These are phyloP conservation scores for Galeopsomyia nigrocyanea DNA, from an alignment of 2,888 invertebrate genomes.

Conservation along the genomic window DNA sequence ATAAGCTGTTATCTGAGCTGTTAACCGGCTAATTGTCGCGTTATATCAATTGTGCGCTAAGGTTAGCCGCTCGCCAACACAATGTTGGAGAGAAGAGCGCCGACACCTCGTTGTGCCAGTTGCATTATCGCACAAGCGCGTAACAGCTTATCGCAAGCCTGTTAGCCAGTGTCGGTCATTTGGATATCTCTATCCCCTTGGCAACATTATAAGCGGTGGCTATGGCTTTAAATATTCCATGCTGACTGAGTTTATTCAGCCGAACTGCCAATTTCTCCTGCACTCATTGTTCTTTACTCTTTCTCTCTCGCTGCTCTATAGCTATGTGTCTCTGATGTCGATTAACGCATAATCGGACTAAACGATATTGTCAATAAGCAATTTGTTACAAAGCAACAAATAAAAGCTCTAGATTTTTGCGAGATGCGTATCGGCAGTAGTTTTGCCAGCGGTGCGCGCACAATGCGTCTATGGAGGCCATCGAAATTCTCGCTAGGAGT, in stretches of 20 bases:
- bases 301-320: too few relatives aligned
- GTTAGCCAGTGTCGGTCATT: background rate
- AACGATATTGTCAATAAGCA: too few relatives aligned
- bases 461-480: slow-evolving; percentile 29
- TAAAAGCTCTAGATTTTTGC: too few relatives aligned
- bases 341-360: too few relatives aligned
- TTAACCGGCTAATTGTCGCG: slow-evolving; percentile 23
- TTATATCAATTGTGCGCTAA: slow-evolving; percentile 27
- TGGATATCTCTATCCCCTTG: too few relatives aligned
- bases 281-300: too few relatives aligned
- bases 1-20: slow-evolving; percentile 34
- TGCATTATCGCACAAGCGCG: slow-evolving; percentile 35
- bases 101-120: slow-evolving; percentile 41
- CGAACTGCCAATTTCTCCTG: too few relatives aligned
- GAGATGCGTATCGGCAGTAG: too few relatives aligned
- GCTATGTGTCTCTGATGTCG: too few relatives aligned
- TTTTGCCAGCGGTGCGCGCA: too few relatives aligned
- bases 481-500: slow-evolving; percentile 21
- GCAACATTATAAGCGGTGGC: background rate
- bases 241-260: too few relatives aligned
- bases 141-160: slow-evolving; percentile 10
- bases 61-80: background rate
- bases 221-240: background rate
- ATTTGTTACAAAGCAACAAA: too few relatives aligned
- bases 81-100: slow-evolving; percentile 23